Evolutionary conservation across 2,797 vertebrate genomes (phyloP).

Genomic region (Holocentrus rufus): DNA sequence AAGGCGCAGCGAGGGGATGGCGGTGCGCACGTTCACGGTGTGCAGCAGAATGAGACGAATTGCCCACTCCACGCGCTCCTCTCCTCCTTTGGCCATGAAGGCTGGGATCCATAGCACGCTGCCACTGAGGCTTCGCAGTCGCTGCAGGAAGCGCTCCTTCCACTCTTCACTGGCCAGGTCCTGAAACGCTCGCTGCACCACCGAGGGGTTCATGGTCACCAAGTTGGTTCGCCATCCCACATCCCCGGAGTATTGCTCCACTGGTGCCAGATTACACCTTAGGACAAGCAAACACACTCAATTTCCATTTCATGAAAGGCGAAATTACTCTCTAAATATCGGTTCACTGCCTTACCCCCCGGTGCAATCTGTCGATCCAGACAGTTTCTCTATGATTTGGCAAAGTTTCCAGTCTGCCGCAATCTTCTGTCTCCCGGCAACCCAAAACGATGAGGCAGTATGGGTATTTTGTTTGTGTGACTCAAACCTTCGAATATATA

Average conservation of each 20-base stretch:
- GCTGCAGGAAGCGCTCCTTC: conserved; percentile 88
- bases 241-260: conserved; percentile 89
- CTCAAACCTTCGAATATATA: too few species aligned
- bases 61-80: conserved; percentile 94
- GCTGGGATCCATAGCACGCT: conserved; percentile 98
- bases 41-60: conserved; percentile 92
- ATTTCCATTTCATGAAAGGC: not conserved
- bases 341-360: too few species aligned
- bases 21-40: conserved; percentile 88
- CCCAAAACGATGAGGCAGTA: too few species aligned
- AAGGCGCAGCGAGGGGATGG: conserved; percentile 94
- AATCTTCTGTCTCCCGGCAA: too few species aligned
- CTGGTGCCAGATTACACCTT: conserved; percentile 97
- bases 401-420: too few species aligned
- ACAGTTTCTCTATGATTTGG: too few species aligned
- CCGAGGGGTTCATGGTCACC: conserved; percentile 98
- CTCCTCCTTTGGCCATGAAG: conserved; percentile 97
- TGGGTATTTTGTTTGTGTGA: too few species aligned
- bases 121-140: conserved; percentile 88
- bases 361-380: too few species aligned
- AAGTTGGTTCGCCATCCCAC: conserved; percentile 91
- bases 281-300: not conserved
- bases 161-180: conserved; percentile 91
- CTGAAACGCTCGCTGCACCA: conserved; percentile 95
- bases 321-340: too few species aligned